Base-by-base conservation (phyloP, 2,797 vertebrate species). In the Eurystomus glaucurus region DNA sequence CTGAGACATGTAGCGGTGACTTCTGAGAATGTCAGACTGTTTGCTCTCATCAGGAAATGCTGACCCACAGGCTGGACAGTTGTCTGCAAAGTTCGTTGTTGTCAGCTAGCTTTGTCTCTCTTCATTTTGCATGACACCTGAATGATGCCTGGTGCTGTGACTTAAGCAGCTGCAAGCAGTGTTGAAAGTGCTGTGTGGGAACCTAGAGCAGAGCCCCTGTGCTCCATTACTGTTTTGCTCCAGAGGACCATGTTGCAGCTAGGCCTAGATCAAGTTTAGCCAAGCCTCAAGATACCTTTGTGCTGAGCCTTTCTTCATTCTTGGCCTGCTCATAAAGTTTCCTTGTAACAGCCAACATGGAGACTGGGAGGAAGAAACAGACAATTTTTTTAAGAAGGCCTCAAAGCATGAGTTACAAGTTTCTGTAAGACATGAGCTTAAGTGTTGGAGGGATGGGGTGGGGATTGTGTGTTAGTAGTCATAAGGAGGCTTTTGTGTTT, bases 371-470 rank as follows among this genome's bases (percentile, higher is more conserved):
- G 21, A 75, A 52, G 54, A 64, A 74, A 37, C 19, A 31, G 23
- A 8, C 10, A 17, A 20, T 37, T 75, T 37, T 75, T 84, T 58
- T 84, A 48, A 58, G 72, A 29, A 75, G 26, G 11, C 9, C 26
- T 71, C 26, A 60, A 70, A 23, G n/a, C 43, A 20, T 14, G 14
- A 78, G 16, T 74, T 58, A 29, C 0, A 8, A 52, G 28, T 51
- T 87, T 78, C 45, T 65, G 1, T 60, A 26, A 74, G 39, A 7
- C 18, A 18, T 75, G 54, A 60, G 45, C 45, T 39, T 43, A 41
- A 75, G n/a, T 45, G 43, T 9, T 31, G 20, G 9, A 39, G 20
- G 11, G 3, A n/a, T 31, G 1, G 2, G 3, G 8, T 6, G 3
- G 7, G 0, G 39, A 11, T n/a, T 46, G 9, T 43, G 17, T 79